phyloP scores from a whole-genome alignment of 2,113 vertebrate species.

The Chunga burmeisteri region DNA sequence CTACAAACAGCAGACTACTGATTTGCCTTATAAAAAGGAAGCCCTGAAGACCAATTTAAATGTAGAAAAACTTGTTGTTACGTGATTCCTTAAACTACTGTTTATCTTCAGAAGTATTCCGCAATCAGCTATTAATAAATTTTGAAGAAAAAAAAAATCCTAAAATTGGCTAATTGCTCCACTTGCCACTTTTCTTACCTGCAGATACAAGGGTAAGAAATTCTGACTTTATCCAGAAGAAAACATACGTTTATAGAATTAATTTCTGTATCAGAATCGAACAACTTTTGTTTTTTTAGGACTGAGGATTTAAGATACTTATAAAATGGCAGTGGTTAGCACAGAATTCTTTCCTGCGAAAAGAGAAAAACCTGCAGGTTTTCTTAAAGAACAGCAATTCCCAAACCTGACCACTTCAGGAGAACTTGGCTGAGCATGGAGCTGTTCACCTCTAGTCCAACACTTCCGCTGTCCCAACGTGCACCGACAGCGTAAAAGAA shows the following conservation, averaged over 20 bases:
- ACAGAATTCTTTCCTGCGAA: not conserved
- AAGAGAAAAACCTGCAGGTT: not conserved
- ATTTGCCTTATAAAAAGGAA: not conserved
- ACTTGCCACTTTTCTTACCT: constrained; percentile 4
- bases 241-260: not conserved
- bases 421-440: not conserved
- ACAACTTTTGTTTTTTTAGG: not conserved
- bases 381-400: not conserved
- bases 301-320: not conserved
- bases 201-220: not conserved
- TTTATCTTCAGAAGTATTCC: constrained; percentile 17
- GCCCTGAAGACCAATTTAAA: not conserved
- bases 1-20: not conserved
- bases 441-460: too few species aligned
- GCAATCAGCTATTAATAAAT: not conserved
- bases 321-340: not conserved
- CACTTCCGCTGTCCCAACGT: rapidly evolving
- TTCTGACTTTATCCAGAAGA: not conserved
- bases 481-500: not conserved
- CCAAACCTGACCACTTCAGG: not conserved
- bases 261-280: not conserved
- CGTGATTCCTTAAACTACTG: not conserved
- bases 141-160: not conserved
- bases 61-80: not conserved
- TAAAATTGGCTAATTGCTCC: not conserved